Percentiles rank a stretch among this genome's conserved stretches.
Conservation (phyloP, 2,888 invertebrate species). For the Agrotis ipsilon region DNA sequence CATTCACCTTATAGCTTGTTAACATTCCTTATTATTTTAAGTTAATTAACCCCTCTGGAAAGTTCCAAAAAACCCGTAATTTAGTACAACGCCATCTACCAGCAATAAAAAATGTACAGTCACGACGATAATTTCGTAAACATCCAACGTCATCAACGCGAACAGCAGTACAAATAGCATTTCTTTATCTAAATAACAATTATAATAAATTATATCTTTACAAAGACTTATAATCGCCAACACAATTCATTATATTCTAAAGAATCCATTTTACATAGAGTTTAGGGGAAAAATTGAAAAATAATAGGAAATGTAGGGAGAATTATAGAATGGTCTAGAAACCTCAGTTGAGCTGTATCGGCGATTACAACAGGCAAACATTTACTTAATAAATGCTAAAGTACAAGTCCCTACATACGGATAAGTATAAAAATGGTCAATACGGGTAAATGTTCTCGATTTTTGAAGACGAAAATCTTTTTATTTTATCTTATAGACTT, state of each 20-base stretch:
- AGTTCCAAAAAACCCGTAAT: background rate
- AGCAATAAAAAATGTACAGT: background rate
- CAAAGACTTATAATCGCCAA: slow-evolving; percentile 30
- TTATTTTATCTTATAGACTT: background rate
- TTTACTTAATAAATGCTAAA: slow-evolving; percentile 26
- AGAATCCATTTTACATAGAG: slow-evolving; percentile 3
- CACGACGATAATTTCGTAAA: background rate
- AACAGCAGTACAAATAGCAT: slow-evolving; percentile 23
- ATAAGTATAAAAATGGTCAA: slow-evolving; percentile 27
- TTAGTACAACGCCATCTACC: background rate
- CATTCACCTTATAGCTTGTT: too few species aligned
- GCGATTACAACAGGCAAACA: slow-evolving; percentile 22
- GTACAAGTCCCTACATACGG: slow-evolving; percentile 19
- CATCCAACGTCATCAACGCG: slow-evolving; percentile 37
- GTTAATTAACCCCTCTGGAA: too few species aligned
- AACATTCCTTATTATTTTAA: too few species aligned
- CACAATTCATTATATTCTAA: slow-evolving; percentile 19
- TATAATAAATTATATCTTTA: slow-evolving; percentile 40
- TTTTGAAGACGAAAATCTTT: background rate
- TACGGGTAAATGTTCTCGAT: slow-evolving; percentile 20
- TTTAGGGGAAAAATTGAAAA: background rate
- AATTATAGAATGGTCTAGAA: background rate
- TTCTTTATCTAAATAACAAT: slow-evolving; percentile 37
- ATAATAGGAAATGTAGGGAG: background rate
- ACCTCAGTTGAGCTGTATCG: slow-evolving; percentile 14